Evolutionary conservation across 2,888 invertebrate species (phyloP).

Genomic region (Mimumesa dahlbomi): DNA sequence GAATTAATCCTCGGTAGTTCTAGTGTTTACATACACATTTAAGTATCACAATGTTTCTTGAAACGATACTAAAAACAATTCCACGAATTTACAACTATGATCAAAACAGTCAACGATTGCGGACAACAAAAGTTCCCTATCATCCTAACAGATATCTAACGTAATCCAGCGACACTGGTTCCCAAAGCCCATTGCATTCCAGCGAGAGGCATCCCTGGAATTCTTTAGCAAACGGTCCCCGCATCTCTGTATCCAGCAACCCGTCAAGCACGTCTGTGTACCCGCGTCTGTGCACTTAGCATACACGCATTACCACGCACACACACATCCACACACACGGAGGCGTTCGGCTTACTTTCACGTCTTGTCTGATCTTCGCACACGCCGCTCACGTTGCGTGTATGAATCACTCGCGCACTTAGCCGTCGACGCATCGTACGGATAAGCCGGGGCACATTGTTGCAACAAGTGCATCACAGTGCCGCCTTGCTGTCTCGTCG

Average conservation of each 20-base stretch:
- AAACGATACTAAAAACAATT: too few relatives aligned
- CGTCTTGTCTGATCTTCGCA: constrained; percentile 24
- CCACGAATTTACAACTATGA: too few relatives aligned
- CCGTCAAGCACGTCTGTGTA: too few relatives aligned
- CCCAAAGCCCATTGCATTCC: not conserved
- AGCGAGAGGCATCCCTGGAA: not conserved
- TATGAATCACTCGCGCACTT: constrained; percentile 54
- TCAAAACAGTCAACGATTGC: too few relatives aligned
- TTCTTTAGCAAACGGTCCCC: not conserved
- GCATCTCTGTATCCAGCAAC: not conserved
- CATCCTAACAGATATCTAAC: too few relatives aligned
- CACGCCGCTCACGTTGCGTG: constrained; percentile 4
- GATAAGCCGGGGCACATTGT: constrained; percentile 58
- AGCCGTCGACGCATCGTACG: constrained; percentile 36
- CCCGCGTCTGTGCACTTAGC: not conserved
- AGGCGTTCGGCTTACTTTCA: constrained; percentile 19
- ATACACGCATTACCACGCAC: not conserved
- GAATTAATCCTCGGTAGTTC: too few relatives aligned
- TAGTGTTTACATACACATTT: too few relatives aligned
- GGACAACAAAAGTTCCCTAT: too few relatives aligned
- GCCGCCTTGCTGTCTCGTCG: constrained; percentile 76
- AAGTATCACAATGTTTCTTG: too few relatives aligned
- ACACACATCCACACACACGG: not conserved
- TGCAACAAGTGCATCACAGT: constrained; percentile 72
- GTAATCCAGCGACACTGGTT: not conserved